Conservation (phyloP, 1,140 invertebrate species). For the Luehdorfia chinensis region DNA sequence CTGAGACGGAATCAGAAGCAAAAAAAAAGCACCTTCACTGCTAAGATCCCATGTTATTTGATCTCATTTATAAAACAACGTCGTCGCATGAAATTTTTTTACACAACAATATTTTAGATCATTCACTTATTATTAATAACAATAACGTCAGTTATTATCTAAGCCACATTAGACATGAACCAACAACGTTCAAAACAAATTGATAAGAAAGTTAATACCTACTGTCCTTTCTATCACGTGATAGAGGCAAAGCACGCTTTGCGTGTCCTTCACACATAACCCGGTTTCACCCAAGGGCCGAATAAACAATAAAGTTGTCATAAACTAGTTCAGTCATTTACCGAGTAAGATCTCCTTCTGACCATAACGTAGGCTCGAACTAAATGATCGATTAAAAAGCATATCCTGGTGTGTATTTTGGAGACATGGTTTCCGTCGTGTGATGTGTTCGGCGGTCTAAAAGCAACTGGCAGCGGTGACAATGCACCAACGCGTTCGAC, state of each 20-base stretch:
- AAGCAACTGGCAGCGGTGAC: background rate
- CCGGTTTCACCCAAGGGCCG: background rate
- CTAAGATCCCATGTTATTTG: too few relatives aligned
- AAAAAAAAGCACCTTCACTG: too few relatives aligned
- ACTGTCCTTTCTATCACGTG: background rate
- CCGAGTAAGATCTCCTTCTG: slow-evolving; percentile 23
- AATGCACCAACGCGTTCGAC: too few relatives aligned
- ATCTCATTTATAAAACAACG: too few relatives aligned
- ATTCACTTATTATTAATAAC: too few relatives aligned
- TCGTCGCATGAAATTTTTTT: too few relatives aligned
- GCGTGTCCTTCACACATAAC: background rate
- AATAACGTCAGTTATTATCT: too few relatives aligned
- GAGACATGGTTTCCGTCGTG: slow-evolving; percentile 29
- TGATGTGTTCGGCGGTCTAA: background rate
- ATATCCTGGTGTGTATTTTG: slow-evolving; percentile 26
- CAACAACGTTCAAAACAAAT: background rate
- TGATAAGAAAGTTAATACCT: background rate
- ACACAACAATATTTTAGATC: too few relatives aligned
- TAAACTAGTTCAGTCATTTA: background rate
- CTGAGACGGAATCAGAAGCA: background rate
- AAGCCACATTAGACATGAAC: background rate
- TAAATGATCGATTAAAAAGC: slow-evolving; percentile 53
- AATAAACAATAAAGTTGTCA: slow-evolving; percentile 1
- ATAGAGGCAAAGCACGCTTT: background rate
- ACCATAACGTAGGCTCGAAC: slow-evolving; percentile 43